These are phyloP conservation scores for Thelaira solivaga DNA, from an alignment of 2,888 invertebrate species.

Conservation along the genomic window DNA sequence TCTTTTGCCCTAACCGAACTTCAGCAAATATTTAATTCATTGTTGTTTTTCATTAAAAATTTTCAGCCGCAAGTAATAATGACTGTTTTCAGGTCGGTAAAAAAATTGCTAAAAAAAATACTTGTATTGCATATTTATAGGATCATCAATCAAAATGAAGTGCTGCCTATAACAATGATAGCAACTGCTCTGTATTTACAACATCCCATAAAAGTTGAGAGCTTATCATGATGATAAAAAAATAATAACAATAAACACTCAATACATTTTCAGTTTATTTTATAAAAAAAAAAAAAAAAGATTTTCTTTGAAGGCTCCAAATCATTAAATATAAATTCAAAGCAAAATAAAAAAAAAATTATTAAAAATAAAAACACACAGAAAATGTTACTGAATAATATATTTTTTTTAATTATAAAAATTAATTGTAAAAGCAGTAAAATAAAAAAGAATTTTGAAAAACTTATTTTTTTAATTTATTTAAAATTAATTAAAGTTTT, in stretches of 20 bases:
- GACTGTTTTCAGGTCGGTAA: not conserved
- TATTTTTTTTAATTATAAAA: no score
- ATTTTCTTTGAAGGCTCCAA: not conserved
- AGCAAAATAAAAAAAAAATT: not conserved
- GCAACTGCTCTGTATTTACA: not conserved
- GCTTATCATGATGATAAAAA: conserved; percentile 2
- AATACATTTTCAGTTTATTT: conserved; percentile 22
- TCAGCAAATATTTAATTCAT: no score
- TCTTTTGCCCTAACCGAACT: no score
- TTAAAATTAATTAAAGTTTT: no score
- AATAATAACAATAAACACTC: conserved; percentile 45
- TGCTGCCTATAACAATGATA: conserved; percentile 5
- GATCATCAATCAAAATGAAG: conserved; percentile 41
- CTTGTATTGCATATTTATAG: conserved; percentile 40
- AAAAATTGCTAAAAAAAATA: not conserved
- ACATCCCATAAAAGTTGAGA: conserved; percentile 18
- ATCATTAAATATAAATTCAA: not conserved
- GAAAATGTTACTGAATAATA: no score
- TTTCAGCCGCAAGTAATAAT: conserved; percentile 1
- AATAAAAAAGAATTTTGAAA: no score
- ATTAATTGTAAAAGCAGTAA: no score
- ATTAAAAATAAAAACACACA: no score
- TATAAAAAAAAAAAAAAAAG: not conserved
- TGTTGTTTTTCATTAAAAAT: no score
- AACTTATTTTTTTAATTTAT: no score